Conservation (phyloP, 2,888 invertebrate species). For the Fragum fragum region DNA sequence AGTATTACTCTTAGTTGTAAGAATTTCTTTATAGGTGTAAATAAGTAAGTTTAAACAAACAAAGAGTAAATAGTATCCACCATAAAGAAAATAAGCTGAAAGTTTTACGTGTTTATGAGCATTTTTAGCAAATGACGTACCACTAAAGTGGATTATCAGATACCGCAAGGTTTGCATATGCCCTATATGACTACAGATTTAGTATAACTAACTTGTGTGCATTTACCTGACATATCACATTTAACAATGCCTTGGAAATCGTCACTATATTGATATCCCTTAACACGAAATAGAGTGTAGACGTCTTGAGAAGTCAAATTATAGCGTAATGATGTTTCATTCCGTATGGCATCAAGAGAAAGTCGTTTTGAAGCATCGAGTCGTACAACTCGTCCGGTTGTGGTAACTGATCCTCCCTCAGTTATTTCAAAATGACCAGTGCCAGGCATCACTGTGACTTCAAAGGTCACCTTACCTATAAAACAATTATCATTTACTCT, state of each 20-base stretch:
- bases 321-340: neutral
- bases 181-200: no score
- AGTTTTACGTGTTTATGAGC: no score
- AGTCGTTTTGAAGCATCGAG: neutral
- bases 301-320: conserved; percentile 81
- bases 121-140: no score
- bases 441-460: conserved; percentile 83
- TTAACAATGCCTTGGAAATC: conserved; percentile 90
- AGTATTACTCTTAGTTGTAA: no score
- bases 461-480: conserved; percentile 84
- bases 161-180: no score
- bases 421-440: conserved; percentile 92
- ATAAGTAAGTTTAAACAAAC: no score
- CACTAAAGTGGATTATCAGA: no score
- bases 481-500: no score
- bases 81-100: no score
- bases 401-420: conserved; percentile 94
- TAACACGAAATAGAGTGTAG: conserved; percentile 86
- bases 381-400: conserved; percentile 92
- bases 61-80: no score
- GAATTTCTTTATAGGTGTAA: no score
- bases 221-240: conserved; percentile 88
- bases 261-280: conserved; percentile 87
- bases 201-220: no score
- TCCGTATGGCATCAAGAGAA: neutral